Evolutionary conservation across 2,888 invertebrate species (phyloP).

Genomic region (Agrotis ipsilon): DNA sequence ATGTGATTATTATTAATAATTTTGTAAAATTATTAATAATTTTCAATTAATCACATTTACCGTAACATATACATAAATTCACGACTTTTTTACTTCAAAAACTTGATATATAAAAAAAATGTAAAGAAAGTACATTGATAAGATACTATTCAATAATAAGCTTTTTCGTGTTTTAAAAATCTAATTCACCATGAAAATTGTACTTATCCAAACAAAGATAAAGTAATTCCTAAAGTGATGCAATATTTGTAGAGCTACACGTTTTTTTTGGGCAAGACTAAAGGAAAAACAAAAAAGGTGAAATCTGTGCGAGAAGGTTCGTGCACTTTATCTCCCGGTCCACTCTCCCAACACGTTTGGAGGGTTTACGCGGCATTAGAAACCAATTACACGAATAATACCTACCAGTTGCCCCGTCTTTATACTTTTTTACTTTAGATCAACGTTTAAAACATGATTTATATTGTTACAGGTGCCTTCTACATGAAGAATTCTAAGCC

Average conservation of each 20-base stretch:
- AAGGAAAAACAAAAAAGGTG: slow-evolving; percentile 65
- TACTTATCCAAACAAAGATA: slow-evolving; percentile 6
- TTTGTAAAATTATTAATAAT: too few relatives aligned
- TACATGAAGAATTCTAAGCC: slow-evolving; percentile 2
- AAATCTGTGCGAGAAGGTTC: slow-evolving; percentile 74
- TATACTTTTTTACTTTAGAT: slow-evolving; percentile 66
- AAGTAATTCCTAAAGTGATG: slow-evolving; percentile 38
- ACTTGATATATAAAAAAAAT: too few relatives aligned
- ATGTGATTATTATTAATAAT: too few relatives aligned
- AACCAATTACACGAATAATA: slow-evolving; percentile 91
- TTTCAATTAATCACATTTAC: too few relatives aligned
- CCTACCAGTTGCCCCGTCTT: slow-evolving; percentile 69
- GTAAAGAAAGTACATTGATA: too few relatives aligned
- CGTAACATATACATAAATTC: too few relatives aligned
- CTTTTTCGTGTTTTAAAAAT: background rate
- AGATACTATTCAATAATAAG: background rate
- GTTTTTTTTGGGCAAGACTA: slow-evolving; percentile 37
- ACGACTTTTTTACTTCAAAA: too few relatives aligned
- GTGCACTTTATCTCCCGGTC: slow-evolving; percentile 89
- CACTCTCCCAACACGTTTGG: slow-evolving; percentile 90
- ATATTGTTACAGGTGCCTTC: slow-evolving; percentile 11
- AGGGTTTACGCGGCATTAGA: slow-evolving; percentile 91
- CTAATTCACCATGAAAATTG: background rate
- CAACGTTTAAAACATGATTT: slow-evolving; percentile 45
- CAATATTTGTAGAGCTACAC: slow-evolving; percentile 40